A percentile compares a stretch with the other conserved stretches of the same genome.
Evolutionary conservation across 2,888 invertebrate genomes (phyloP).

Genomic region (Hoplodrina ambigua): DNA sequence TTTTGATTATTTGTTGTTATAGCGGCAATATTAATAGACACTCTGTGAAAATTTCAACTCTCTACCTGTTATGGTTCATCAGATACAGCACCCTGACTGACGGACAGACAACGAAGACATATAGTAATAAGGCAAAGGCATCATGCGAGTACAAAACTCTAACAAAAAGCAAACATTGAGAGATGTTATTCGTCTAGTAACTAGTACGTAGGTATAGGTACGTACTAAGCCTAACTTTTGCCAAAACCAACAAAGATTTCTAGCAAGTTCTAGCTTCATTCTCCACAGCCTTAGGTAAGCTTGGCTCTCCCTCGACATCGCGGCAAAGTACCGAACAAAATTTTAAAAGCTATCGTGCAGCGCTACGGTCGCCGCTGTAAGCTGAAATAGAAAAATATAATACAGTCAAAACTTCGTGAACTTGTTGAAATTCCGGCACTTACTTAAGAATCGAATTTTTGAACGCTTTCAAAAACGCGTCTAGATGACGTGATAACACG

Average conservation of each 20-base stretch:
- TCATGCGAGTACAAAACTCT: too few relatives aligned
- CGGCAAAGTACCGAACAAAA: slow-evolving; percentile 32
- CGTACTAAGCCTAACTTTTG: not conserved
- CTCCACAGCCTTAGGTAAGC: slow-evolving; percentile 33
- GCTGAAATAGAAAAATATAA: slow-evolving; percentile 43
- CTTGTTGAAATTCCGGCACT: slow-evolving; percentile 12
- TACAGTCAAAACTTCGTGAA: slow-evolving; percentile 38
- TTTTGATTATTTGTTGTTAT: too few relatives aligned
- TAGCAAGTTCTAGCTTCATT: slow-evolving; percentile 4
- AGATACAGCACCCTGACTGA: too few relatives aligned
- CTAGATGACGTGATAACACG: too few relatives aligned
- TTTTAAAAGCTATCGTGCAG: slow-evolving; percentile 45
- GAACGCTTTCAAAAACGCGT: slow-evolving; percentile 4
- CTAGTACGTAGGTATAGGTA: not conserved
- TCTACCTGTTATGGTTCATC: too few relatives aligned
- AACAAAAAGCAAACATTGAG: too few relatives aligned
- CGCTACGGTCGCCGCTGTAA: slow-evolving; percentile 1
- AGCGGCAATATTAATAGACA: too few relatives aligned
- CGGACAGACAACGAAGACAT: too few relatives aligned
- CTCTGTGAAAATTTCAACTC: too few relatives aligned
- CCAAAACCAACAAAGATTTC: slow-evolving; percentile 1
- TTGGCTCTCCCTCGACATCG: slow-evolving; percentile 32
- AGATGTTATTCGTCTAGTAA: not conserved
- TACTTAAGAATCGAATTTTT: slow-evolving; percentile 29
- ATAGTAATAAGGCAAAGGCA: too few relatives aligned